Percentiles rank a stretch among this genome's conserved stretches.
phyloP scores from a whole-genome alignment of 2,113 vertebrate genomes.

The Sapajus apella region DNA sequence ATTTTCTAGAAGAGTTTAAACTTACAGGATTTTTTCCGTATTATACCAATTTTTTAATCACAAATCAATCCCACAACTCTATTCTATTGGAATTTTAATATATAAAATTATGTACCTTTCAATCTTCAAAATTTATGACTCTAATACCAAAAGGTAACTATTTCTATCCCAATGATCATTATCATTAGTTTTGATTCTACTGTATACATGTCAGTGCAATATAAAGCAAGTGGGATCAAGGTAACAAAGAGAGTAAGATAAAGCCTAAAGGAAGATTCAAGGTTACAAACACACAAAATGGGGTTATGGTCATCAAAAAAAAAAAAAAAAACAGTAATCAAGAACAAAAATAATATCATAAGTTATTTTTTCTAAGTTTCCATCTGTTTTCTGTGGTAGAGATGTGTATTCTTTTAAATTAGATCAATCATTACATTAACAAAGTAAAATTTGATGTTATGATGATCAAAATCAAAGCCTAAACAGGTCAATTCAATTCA shows the following conservation, averaged over 20 bases:
- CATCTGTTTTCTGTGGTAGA: neutral
- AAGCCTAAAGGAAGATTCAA: neutral
- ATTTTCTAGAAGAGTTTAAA: conserved; percentile 14
- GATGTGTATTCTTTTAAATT: neutral
- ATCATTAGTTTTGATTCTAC: conserved; percentile 3
- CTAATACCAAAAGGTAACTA: neutral
- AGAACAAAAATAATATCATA: neutral
- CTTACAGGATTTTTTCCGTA: neutral
- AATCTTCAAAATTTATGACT: conserved; percentile 8
- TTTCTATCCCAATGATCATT: neutral
- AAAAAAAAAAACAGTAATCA: neutral
- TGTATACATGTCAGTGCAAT: neutral
- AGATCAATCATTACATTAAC: neutral
- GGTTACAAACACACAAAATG: neutral
- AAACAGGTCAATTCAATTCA: neutral
- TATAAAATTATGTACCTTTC: neutral
- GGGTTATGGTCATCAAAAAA: neutral
- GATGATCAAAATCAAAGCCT: neutral
- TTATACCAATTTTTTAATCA: neutral
- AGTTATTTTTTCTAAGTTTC: neutral
- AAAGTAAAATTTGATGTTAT: neutral
- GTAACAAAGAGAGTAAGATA: neutral
- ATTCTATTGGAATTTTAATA: conserved; percentile 1
- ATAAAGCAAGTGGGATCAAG: neutral
- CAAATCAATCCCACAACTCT: neutral